Base-by-base conservation (phyloP, 2,797 vertebrate genomes). In the Sebastes minor region DNA sequence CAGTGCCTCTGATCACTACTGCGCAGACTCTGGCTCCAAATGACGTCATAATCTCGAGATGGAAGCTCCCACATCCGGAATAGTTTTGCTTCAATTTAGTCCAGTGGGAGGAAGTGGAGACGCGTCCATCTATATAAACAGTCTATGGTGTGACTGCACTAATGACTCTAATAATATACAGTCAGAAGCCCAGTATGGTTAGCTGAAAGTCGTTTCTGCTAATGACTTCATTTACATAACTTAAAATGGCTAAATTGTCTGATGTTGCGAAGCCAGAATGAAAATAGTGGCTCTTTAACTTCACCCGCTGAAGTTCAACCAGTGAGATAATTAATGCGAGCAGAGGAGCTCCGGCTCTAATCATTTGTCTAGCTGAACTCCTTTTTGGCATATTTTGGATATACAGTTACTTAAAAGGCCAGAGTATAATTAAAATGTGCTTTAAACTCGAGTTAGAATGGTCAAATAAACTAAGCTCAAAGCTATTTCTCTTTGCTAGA, bases 401-500 rank as follows among this genome's bases (percentile, higher is more conserved):
- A n/a, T 33, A 30, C 13, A 56, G 16, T 38, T 13, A 28, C 72
- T 76, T 46, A 28, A 84, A 71, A 70, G 49, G 52, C 38, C 13
- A 59, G 27, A 38, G 66, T 28, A 16, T 9, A 16, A 70, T 78
- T n/a, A 33, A 38, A 62, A 22, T 65, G 56, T 57, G 6, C 53
- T 66, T 73, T 63, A 64, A 56, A 49, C 64, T 55, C 1, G 1
- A 63, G 49, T 67, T 42, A 12, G 25, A 76, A 63, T 13, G 38
- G 65, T 49, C 32, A 64, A 66, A 75, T 56, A 68, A 81, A 85
- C 64, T 33, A 8, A 57, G 42, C 57, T 69, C n/a, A 30, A 60
- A 81, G 74, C 52, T 5, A 8, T 67, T 30, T 70, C 16, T 62
- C 35, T 74, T 62, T 59, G 32, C 27, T 3, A 2, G 6, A 56